These are phyloP conservation scores for Oncorhynchus tshawytscha DNA, from an alignment of 2,113 vertebrate species.

Conservation along the genomic window DNA sequence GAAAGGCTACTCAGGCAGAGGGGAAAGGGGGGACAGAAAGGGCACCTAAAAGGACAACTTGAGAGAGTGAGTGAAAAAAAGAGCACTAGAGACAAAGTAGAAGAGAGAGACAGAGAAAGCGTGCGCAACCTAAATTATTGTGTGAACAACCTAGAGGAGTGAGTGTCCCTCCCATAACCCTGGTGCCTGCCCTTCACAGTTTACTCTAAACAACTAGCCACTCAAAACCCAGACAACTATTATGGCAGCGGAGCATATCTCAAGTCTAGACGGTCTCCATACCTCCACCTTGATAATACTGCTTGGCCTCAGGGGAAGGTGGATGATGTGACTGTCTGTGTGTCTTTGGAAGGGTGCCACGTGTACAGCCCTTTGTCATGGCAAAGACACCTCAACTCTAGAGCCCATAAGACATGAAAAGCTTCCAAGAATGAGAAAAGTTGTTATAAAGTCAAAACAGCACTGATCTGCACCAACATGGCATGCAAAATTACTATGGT, in stretches of 20 bases:
- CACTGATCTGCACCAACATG: no score
- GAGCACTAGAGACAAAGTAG: no score
- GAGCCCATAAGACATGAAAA: no score
- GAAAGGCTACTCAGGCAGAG: background rate
- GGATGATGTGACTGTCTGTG: background rate
- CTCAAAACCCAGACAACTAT: slow-evolving; percentile 15
- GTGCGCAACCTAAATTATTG: no score
- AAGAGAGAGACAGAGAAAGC: background rate
- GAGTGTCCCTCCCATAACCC: background rate
- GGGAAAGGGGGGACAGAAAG: background rate
- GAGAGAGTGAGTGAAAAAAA: background rate
- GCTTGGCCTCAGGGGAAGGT: background rate
- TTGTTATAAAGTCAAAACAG: no score
- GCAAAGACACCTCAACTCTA: no score
- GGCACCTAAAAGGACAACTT: background rate
- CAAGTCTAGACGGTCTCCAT: slow-evolving; percentile 16
- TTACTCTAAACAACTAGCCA: background rate
- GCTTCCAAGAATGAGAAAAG: no score
- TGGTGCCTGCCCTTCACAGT: background rate
- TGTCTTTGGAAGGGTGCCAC: background rate
- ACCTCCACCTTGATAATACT: slow-evolving; percentile 5
- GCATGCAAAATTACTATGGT: no score
- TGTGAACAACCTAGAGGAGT: background rate
- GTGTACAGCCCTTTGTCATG: no score
- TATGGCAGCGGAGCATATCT: slow-evolving; percentile 5